Evolutionary conservation across 2,797 vertebrate species (phyloP), one percentile per base, ranked within the genome.

Genomic region (Rhinophrynus dorsalis): DNA sequence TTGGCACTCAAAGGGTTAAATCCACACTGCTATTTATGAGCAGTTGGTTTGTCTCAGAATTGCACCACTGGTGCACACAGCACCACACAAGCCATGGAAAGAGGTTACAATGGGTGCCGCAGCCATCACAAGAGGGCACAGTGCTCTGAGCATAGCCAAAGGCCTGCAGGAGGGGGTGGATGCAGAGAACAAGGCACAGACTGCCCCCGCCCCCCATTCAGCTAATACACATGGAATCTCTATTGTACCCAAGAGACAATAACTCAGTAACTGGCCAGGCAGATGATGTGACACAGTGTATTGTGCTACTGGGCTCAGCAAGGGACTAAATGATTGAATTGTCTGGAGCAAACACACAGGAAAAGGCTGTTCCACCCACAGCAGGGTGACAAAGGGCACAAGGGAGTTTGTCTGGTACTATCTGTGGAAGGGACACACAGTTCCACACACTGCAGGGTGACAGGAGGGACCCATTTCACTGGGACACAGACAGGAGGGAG

Each of bases 241-340:
- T 50, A 72, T 72, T 72, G 61, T 72, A 23, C 61, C 35, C 20
- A 5, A 6, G 54, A 72, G 61, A 68, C 73, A 51, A 55, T 63
- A 37, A 7, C 20, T 5, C 12, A 35, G 29, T 27, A 52, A 61
- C 32, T 26, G 29, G 52, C 59, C 44, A 10, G 42, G 61, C 52
- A 62, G 61, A 65, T 72, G 54, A 72, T 32, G 44, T 54, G 56
- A 64, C 52, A 42, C 42, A 58, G 54, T 40, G 60, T 29, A 65
- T 63, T 72, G 69, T 72, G 44, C 38, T n/a, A n/a, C n/a, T 15
- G 23, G 23, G 2, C 60, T 30, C 26, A 33, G 61, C 69, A 54
- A 42, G 52, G 18, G 69, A 61, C 24, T 45, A 27, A 30, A 47
- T 9, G 30, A 62, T 54, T 61, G 26, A 47, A 56, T 55, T 29